Evolutionary conservation across 37 sponge, comb jelly and placozoan species (phyloP), one percentile per base, ranked within the genome.

Genomic region (Chondrosia reniformis): DNA sequence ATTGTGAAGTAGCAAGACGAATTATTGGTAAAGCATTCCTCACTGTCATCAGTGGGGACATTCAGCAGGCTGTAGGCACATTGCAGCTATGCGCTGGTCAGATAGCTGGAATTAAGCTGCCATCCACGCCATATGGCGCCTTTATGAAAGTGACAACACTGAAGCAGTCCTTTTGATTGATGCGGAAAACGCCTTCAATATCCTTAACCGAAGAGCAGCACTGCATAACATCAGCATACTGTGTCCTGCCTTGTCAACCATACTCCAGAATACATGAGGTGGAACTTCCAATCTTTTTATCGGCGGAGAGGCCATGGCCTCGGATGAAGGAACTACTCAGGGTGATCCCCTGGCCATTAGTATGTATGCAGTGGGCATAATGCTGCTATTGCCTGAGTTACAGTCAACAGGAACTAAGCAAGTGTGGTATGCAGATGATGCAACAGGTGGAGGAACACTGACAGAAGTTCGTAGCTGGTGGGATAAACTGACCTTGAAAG

Each of bases 401-500:
- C 8, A 4, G 33, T 2, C 8, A 17, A 10, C 8, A 64, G 33
- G 33, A 64, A 64, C 7, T 64, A 64, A 28, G 7, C 33, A 64
- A 7, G 36, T 32, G 34, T 64, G 66, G 66, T 64, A 34, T 13
- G 34, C 66, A 10, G 36, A 64, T 64, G 66, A 64, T 64, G 66
- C 66, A 64, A 64, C 66, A 17, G 36, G 66, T 4, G 33, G 66
- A 17, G 66, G 36, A 4, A 2, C 66, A 64, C 36, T 64, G 8
- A 33, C 37, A 64, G 66, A 4, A 2, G 33, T 64, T 2, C 37
- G 33, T 3, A 64, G 33, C 36, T 64, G 66, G 66, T 64, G 66
- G 66, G 66, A 64, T 36, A 2, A 64, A 10, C 36, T 64, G 33
- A 10, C 5, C 66, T 34, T 3, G 21, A 4, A 9, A 4, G 36